Conservation (phyloP, 2,888 invertebrate genomes). For the Clivina fossor region DNA sequence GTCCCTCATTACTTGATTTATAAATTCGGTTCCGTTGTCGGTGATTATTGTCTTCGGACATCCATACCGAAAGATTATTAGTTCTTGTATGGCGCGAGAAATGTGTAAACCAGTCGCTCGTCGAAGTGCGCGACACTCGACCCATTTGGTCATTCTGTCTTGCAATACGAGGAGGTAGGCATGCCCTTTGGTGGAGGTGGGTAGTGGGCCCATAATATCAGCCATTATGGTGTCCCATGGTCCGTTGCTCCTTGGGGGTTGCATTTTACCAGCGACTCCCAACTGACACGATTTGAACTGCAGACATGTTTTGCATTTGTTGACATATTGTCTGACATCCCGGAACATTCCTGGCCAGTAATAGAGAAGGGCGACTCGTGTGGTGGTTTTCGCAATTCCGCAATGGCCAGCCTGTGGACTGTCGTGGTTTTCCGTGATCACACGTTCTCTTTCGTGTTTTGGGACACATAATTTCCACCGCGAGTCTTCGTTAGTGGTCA, state of each 20-base stretch:
- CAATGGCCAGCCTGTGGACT: conserved; percentile 25
- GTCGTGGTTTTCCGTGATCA: conserved; percentile 5
- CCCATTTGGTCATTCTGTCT: conserved; percentile 43
- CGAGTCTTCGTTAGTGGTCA: background rate
- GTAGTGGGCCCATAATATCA: conserved; percentile 45
- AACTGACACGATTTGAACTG: conserved; percentile 38
- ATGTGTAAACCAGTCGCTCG: conserved; percentile 35
- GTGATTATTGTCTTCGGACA: conserved; percentile 19
- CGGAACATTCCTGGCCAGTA: conserved; percentile 44
- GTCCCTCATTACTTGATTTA: conserved; percentile 34
- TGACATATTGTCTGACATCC: conserved; percentile 40
- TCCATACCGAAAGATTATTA: conserved; percentile 11
- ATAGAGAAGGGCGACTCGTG: conserved; percentile 38
- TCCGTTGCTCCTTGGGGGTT: conserved; percentile 19
- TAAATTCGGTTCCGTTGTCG: conserved; percentile 28
- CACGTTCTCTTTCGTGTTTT: background rate
- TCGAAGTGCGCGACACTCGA: conserved; percentile 37
- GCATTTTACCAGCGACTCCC: conserved; percentile 38
- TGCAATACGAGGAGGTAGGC: conserved; percentile 40
- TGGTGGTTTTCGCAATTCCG: conserved; percentile 42
- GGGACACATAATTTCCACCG: background rate
- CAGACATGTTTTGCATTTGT: conserved; percentile 40
- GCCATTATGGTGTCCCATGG: conserved; percentile 41
- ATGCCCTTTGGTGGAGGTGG: conserved; percentile 41
- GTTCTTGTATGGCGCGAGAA: background rate